A percentile compares a stretch with the other conserved stretches of the same genome.
Conservation (phyloP, 2,113 vertebrate species). For the Dicrurus megarhynchus region DNA sequence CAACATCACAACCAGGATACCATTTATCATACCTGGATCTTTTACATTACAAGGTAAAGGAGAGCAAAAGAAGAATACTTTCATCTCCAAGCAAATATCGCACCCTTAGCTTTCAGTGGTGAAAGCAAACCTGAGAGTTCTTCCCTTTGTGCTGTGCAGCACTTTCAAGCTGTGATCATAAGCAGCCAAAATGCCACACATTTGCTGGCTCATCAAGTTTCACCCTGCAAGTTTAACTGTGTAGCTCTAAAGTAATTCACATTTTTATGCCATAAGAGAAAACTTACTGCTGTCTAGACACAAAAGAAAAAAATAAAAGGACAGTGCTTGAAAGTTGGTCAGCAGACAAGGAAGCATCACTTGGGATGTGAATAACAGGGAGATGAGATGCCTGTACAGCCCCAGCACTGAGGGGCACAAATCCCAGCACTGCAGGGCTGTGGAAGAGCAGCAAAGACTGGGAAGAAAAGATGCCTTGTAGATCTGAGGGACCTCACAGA, state of each 20-base stretch:
- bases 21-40: neutral
- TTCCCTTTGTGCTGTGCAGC: neutral
- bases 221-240: neutral
- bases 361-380: neutral
- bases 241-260: neutral
- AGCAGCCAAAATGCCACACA: neutral
- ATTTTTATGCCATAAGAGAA: neutral
- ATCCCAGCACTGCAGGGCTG: neutral
- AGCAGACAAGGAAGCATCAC: neutral
- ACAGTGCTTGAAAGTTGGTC: neutral
- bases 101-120: neutral
- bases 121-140: neutral
- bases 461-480: neutral
- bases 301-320: neutral
- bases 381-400: neutral
- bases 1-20: neutral
- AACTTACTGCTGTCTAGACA: neutral
- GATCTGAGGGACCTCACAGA: neutral
- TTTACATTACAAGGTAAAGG: neutral
- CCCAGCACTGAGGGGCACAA: neutral
- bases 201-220: conserved; percentile 36
- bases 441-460: neutral
- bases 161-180: conserved; percentile 2
- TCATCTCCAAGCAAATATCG: neutral
- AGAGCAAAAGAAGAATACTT: neutral